Percentiles rank a stretch among this genome's conserved stretches.
These are phyloP conservation scores for Limnephilus lunatus DNA, from an alignment of 2,888 invertebrate genomes.

Conservation along the genomic window DNA sequence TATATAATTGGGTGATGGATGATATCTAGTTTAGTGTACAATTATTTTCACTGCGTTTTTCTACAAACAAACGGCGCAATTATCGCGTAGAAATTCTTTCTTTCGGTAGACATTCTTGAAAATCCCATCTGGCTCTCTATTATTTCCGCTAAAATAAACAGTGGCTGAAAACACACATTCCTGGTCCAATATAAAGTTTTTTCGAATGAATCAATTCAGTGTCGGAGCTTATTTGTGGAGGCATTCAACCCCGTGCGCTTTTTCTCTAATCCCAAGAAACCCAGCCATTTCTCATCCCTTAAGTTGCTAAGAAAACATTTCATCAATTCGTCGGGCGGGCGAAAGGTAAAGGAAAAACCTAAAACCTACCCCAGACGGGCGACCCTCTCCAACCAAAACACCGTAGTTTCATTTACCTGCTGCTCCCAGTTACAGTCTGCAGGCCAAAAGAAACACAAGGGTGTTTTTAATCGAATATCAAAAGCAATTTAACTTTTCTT, in stretches of 20 bases:
- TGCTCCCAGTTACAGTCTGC: slow-evolving; percentile 2
- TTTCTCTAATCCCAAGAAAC: slow-evolving; percentile 41
- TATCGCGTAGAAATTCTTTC: neutral
- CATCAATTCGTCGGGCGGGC: slow-evolving; percentile 23
- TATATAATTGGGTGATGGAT: neutral
- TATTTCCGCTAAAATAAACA: neutral
- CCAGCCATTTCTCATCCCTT: slow-evolving; percentile 36
- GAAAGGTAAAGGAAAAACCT: neutral
- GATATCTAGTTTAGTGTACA: neutral
- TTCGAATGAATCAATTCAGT: slow-evolving; percentile 33
- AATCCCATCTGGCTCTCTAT: slow-evolving; percentile 1
- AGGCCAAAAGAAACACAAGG: slow-evolving; percentile 32
- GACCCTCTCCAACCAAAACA: neutral
- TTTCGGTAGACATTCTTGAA: neutral
- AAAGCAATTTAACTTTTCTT: slow-evolving; percentile 47
- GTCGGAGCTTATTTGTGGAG: slow-evolving; percentile 36
- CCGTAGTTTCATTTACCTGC: slow-evolving; percentile 34
- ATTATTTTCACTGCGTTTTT: neutral
- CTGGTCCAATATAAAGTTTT: slow-evolving; percentile 10
- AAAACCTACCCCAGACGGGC: neutral
- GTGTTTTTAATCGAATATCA: slow-evolving; percentile 46
- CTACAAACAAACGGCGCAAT: neutral
- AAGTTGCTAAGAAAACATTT: slow-evolving; percentile 38
- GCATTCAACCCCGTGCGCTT: slow-evolving; percentile 26
- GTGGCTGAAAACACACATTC: neutral